Evolutionary conservation across 2,113 vertebrate species (phyloP).

Genomic region (Channa maculata): DNA sequence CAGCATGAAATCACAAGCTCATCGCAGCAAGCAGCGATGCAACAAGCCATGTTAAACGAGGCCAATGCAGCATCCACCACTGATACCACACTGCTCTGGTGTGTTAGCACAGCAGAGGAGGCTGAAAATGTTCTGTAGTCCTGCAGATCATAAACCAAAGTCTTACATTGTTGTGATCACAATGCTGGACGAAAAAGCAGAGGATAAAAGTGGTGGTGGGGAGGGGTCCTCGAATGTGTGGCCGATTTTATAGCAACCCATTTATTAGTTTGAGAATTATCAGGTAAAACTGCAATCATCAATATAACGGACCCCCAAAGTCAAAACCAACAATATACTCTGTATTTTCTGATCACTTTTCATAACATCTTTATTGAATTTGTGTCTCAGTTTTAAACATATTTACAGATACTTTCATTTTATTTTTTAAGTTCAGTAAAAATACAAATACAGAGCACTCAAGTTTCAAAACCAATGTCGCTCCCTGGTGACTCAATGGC

Average conservation of each 20-base stretch:
- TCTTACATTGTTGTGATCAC: no score
- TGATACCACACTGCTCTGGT: no score
- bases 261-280: not conserved
- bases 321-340: not conserved
- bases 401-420: slow-evolving; percentile 83
- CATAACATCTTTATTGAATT: slow-evolving; percentile 86
- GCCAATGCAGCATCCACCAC: no score
- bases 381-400: slow-evolving; percentile 84
- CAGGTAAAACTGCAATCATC: not conserved
- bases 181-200: no score
- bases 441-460: slow-evolving; percentile 87
- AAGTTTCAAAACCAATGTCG: slow-evolving; percentile 75
- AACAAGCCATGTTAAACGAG: no score
- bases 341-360: slow-evolving; percentile 61
- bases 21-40: no score
- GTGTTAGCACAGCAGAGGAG: no score
- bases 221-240: not conserved
- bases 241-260: no score
- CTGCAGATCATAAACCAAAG: no score
- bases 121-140: no score
- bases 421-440: slow-evolving; percentile 79
- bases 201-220: no score
- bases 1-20: no score
- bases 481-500: slow-evolving; percentile 56
- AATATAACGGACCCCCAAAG: not conserved